Evolutionary conservation across 2,113 vertebrate genomes (phyloP).

Genomic region (Pyxicephalus adspersus): DNA sequence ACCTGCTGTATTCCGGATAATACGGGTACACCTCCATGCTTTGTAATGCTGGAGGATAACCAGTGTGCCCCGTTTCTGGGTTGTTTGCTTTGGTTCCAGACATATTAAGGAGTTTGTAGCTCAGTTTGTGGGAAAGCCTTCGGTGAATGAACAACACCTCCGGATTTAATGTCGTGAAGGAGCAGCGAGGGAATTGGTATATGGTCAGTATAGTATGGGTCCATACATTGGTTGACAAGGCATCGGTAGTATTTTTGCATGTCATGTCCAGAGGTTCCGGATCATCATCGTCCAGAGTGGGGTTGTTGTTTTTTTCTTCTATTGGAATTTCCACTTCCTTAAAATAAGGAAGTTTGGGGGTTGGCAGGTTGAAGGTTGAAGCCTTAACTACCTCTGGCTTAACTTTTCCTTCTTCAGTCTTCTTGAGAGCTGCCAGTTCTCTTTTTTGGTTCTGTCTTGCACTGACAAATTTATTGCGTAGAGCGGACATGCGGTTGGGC

Average conservation of each 20-base stretch:
- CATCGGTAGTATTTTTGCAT: constrained; percentile 71
- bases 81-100: constrained; percentile 61
- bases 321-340: constrained; percentile 54
- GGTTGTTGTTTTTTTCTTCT: constrained; percentile 28
- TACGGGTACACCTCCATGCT: constrained; percentile 87
- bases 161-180: constrained; percentile 88
- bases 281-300: constrained; percentile 42
- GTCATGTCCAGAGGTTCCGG: constrained; percentile 86
- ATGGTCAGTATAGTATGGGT: constrained; percentile 68
- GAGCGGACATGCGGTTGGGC: constrained; percentile 71
- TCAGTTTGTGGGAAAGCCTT: constrained; percentile 84
- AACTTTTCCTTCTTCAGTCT: background rate
- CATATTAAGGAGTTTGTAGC: constrained; percentile 68
- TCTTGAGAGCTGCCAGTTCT: background rate
- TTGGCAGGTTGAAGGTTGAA: no score
- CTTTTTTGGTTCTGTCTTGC: constrained; percentile 31
- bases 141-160: constrained; percentile 92
- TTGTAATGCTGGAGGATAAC: constrained; percentile 89
- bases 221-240: constrained; percentile 66
- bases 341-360: constrained; percentile 26
- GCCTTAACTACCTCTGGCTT: background rate
- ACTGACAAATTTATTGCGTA: constrained; percentile 62
- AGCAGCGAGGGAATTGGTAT: constrained; percentile 80
- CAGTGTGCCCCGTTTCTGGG: constrained; percentile 77
- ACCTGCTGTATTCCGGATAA: constrained; percentile 67